Conservation (phyloP, 2,888 invertebrate species). For the Dorcus parallelipipedus region DNA sequence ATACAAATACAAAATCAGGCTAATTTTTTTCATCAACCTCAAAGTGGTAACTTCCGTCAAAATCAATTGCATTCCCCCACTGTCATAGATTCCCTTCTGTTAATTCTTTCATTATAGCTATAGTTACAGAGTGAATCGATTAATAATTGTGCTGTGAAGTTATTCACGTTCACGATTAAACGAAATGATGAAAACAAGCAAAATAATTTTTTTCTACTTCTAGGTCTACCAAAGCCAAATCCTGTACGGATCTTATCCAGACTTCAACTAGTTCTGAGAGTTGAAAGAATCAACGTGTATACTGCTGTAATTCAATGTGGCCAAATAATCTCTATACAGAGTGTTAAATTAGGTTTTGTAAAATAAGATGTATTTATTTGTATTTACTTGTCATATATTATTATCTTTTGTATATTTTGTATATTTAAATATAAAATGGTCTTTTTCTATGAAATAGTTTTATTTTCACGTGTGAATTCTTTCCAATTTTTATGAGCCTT, state of each 20-base stretch:
- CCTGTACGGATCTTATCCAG: conserved; percentile 68
- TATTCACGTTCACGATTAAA: background rate
- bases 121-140: no score
- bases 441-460: no score
- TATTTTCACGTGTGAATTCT: no score
- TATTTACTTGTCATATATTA: background rate
- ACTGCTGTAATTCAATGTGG: conserved; percentile 11
- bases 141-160: background rate
- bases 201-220: conserved; percentile 39
- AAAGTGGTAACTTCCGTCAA: no score
- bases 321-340: conserved; percentile 15
- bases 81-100: no score
- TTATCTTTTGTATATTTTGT: no score
- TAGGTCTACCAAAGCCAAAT: conserved; percentile 69
- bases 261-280: conserved; percentile 17
- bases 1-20: no score
- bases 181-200: background rate
- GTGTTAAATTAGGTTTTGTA: background rate
- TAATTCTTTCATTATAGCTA: no score
- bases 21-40: no score
- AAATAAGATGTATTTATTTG: background rate
- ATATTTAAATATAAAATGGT: no score
- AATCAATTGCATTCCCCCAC: no score
- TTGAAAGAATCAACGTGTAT: conserved; percentile 2
- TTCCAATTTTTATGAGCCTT: no score